Evolutionary conservation across 2,113 vertebrate genomes (phyloP).

Genomic region (Chaetorhynchus papuensis): DNA sequence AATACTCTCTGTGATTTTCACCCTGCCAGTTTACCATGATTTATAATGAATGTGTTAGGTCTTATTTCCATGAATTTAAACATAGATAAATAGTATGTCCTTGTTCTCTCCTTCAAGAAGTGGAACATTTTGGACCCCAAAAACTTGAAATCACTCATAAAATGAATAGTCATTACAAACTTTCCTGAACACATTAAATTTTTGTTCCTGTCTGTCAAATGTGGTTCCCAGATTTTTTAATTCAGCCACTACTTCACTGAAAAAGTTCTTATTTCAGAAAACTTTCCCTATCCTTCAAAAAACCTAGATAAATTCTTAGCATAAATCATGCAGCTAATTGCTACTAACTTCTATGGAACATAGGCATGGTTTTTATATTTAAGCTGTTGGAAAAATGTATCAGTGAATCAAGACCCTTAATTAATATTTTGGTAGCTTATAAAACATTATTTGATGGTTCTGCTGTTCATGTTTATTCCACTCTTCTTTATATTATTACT

Average conservation of each 20-base stretch:
- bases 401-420: background rate
- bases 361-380: background rate
- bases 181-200: background rate
- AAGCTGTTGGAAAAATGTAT: background rate
- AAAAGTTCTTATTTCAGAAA: background rate
- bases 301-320: background rate
- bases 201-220: background rate
- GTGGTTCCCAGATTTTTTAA: background rate
- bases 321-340: background rate
- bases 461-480: background rate
- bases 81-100: constrained; percentile 24
- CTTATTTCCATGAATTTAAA: constrained; percentile 46
- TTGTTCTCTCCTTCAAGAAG: constrained; percentile 56
- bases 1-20: constrained; percentile 32
- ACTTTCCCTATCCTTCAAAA: background rate
- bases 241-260: background rate
- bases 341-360: background rate
- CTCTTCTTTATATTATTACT: background rate
- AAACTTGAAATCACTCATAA: constrained; percentile 13
- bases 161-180: background rate
- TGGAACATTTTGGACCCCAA: background rate
- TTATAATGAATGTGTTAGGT: constrained; percentile 28
- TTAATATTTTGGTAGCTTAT: background rate
- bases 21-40: constrained; percentile 38
- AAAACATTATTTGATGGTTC: background rate